Conservation (phyloP, 92 coral and sea anemone genomes). For the Epizoanthus ramosus region DNA sequence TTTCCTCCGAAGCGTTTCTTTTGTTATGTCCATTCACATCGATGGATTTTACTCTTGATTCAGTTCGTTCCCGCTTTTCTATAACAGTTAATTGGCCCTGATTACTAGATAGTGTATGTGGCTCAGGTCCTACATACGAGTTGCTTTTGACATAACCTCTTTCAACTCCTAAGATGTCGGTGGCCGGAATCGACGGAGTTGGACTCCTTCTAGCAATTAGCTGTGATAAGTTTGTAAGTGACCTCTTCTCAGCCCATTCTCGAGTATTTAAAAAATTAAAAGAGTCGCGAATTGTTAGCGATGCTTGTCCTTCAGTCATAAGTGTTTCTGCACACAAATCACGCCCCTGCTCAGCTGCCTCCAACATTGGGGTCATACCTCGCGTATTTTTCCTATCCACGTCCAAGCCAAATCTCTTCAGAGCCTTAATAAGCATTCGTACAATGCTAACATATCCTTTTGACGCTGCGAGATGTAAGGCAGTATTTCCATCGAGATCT, state of each 20-base stretch:
- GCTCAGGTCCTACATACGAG: background rate
- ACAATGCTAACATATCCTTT: slow-evolving; percentile 69
- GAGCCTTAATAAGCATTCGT: slow-evolving; percentile 66
- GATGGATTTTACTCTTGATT: background rate
- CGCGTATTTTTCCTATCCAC: slow-evolving; percentile 75
- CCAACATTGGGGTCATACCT: slow-evolving; percentile 86
- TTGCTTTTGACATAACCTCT: background rate
- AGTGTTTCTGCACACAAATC: slow-evolving; percentile 73
- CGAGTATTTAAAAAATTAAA: slow-evolving; percentile 61
- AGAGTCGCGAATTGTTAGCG: slow-evolving; percentile 75
- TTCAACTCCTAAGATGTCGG: background rate
- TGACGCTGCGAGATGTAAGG: slow-evolving; percentile 82
- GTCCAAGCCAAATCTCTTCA: slow-evolving; percentile 85
- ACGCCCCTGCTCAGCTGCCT: slow-evolving; percentile 73
- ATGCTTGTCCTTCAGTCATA: slow-evolving; percentile 84
- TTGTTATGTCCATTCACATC: slow-evolving; percentile 9
- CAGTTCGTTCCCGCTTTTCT: background rate
- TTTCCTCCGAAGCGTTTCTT: slow-evolving; percentile 20
- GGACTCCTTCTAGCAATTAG: slow-evolving; percentile 63
- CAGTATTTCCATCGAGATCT: slow-evolving; percentile 87
- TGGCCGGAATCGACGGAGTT: slow-evolving; percentile 22
- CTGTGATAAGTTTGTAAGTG: slow-evolving; percentile 59
- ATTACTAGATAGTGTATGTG: background rate
- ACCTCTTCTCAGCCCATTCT: slow-evolving; percentile 76
- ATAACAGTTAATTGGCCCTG: background rate